phyloP scores from a whole-genome alignment of 2,797 vertebrate genomes.

The Coracias cyanogaster region DNA sequence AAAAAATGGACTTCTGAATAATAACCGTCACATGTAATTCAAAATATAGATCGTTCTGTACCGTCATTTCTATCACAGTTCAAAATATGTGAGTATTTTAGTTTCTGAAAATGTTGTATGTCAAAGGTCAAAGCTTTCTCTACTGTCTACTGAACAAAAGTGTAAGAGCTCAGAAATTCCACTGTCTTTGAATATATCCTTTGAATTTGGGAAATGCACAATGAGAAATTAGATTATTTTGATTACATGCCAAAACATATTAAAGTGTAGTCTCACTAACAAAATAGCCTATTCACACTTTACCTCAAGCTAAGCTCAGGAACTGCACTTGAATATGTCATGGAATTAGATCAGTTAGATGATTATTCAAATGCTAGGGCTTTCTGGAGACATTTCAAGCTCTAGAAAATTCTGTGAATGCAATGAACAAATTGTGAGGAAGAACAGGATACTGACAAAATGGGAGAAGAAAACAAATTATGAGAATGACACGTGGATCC shows the following conservation, averaged over 20 bases:
- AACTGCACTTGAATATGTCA: neutral
- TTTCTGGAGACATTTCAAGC: neutral
- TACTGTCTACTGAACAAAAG: neutral
- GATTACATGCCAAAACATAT: conserved; percentile 24
- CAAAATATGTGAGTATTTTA: neutral
- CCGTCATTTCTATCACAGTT: neutral
- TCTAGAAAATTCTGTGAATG: neutral
- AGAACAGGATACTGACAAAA: neutral
- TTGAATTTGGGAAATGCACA: neutral
- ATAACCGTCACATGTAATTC: neutral
- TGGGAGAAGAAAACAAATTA: neutral
- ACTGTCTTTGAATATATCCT: conserved; percentile 5
- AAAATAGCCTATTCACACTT: neutral
- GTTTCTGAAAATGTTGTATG: neutral
- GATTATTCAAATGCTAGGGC: neutral
- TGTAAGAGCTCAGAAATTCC: neutral
- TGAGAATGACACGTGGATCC: neutral
- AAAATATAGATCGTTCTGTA: neutral
- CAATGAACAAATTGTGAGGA: neutral
- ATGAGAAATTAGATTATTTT: neutral
- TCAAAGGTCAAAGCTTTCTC: neutral
- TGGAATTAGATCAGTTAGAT: neutral
- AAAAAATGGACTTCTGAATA: neutral
- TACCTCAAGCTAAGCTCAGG: neutral
- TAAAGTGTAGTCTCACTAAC: neutral